Evolutionary conservation across 2,797 vertebrate genomes (phyloP), one percentile per base, ranked within the genome.

Genomic region (Platyrinchus mystaceus): DNA sequence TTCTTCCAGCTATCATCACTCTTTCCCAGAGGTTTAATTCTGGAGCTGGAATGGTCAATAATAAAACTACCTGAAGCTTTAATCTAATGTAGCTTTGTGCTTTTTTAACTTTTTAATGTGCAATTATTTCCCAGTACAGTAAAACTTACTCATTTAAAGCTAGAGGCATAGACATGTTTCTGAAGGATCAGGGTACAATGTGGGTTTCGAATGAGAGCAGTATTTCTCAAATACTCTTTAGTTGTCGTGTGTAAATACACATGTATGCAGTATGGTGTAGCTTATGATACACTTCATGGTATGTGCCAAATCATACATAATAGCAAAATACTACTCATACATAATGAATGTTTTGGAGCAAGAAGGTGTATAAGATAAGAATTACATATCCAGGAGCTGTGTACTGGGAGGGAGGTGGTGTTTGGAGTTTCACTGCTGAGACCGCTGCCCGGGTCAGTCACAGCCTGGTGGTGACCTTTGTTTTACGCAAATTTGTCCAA

Each of bases 1-100:
- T 91, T 90, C 67, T 85, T 95, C 91, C 79, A 68, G 22, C 47
- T 87, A 56, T 94, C 81, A 87, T 80, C 47, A 32, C 24, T 32
- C 39, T 71, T 88, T 93, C 44, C 21, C 47, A 79, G 50, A 55
- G 62, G 34, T 84, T 86, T 86, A 37, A 46, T 84, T 88, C 71
- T 68, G 49, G 44, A 86, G 34, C 60, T 93, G 62, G 24, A 15
- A 14, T 73, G 49, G 56, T 75, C 28, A 60, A 23, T 85, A 86
- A 60, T 43, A 87, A 89, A 96, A 60, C 63, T 79, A 39, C 32
- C 46, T 43, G 15, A 62, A 59, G 30, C 63, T 84, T 94, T 68
- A 75, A 58, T 91, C 55, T 74, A 90, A 49, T 10, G 2, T 46
- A 77, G 71, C 32, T 67, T 78, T 2, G 1, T 55, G 39, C 11